Evolutionary conservation across 2,888 invertebrate genomes (phyloP).

Genomic region (Neria commutata): DNA sequence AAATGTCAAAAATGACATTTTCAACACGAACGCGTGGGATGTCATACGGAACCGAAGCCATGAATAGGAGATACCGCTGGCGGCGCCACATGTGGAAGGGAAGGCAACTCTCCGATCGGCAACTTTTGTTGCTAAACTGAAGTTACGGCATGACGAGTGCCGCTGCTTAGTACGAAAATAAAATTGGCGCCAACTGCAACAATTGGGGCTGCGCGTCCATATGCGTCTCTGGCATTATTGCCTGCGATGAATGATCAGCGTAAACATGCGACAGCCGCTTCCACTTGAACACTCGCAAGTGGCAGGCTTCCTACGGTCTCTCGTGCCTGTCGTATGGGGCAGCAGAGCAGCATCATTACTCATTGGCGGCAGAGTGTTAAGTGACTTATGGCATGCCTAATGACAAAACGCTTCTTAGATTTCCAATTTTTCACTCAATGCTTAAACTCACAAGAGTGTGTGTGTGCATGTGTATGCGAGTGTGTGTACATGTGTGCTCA

Average conservation of each 20-base stretch:
- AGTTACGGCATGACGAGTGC: no score
- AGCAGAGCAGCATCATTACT: constrained; percentile 6
- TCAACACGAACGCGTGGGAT: background rate
- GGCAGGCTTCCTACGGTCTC: constrained; percentile 5
- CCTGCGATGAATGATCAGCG: constrained; percentile 3
- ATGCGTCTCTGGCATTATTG: background rate
- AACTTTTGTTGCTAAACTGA: background rate
- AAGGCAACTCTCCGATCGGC: background rate
- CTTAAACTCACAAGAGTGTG: background rate
- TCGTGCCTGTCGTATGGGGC: constrained; percentile 8
- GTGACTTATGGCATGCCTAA: constrained; percentile 1
- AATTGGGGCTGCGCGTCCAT: no score
- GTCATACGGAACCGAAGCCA: no score
- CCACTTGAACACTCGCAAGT: background rate
- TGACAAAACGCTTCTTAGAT: constrained; percentile 1
- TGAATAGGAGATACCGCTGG: background rate
- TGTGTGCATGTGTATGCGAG: no score
- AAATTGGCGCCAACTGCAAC: background rate
- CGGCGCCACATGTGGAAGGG: background rate
- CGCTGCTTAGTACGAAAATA: background rate
- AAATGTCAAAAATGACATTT: constrained; percentile 1
- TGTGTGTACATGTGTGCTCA: no score
- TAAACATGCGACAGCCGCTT: constrained; percentile 2
- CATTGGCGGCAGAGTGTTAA: background rate
- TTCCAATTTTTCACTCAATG: background rate